A percentile compares a stretch with the other conserved stretches of the same genome.
These are phyloP conservation scores for Pteropus rufus DNA, from an alignment of 2,797 vertebrate species.

Conservation along the genomic window DNA sequence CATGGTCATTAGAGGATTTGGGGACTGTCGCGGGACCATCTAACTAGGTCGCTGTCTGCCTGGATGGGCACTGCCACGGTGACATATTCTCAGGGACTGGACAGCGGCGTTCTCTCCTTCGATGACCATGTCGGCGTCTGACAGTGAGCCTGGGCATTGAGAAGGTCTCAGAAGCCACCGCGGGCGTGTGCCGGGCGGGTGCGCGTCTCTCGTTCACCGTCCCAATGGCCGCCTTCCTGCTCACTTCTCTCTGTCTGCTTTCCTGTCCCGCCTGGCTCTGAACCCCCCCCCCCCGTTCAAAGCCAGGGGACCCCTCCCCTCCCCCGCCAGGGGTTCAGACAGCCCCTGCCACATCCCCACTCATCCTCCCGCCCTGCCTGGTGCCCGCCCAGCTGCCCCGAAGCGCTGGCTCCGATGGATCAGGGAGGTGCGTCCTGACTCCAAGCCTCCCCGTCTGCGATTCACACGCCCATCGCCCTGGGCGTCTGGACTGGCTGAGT, in stretches of 20 bases:
- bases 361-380: rapidly evolving
- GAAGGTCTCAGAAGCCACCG: conserved; percentile 57
- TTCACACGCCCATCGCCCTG: conserved; percentile 36
- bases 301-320: not conserved
- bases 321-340: rapidly evolving
- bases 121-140: conserved; percentile 59
- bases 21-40: conserved; percentile 56
- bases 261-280: not conserved
- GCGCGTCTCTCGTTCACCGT: rapidly evolving
- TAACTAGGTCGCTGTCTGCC: not conserved
- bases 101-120: conserved; percentile 69
- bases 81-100: conserved; percentile 66
- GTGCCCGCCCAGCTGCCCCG: not conserved
- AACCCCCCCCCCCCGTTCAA: not conserved
- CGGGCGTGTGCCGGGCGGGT: too few species aligned
- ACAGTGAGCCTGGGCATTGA: conserved; percentile 67
- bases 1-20: conserved; percentile 30
- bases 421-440: not conserved
- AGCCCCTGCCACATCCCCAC: rapidly evolving
- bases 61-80: conserved; percentile 67
- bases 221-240: too few species aligned
- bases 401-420: not conserved
- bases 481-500: conserved; percentile 74
- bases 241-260: too few species aligned
- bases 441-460: not conserved